Evolutionary conservation across 1,140 invertebrate genomes (phyloP), one percentile per base, ranked within the genome.

Genomic region (Drosophila nigrodunni): DNA sequence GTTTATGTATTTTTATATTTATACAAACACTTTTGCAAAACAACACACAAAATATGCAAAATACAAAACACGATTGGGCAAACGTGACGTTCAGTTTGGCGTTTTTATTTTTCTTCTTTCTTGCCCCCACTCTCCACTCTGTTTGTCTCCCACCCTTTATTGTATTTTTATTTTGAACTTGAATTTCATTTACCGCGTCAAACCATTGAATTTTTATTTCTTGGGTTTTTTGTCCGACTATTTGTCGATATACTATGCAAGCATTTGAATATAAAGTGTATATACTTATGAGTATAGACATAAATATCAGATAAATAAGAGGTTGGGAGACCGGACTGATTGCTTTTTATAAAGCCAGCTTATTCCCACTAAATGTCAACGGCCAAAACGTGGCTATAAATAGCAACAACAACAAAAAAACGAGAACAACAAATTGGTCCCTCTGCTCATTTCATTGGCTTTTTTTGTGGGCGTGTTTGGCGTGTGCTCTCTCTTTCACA

Each of bases 371-470:
- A 88, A 87, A 87, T 87, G 83, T 88, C 82, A 87, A 79, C 76
- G 82, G 79, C 79, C 79, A 87, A 88, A 82, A 77, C 65, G 62
- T 72, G 75, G 75, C 82, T 86, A 86, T 76, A 82, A 87, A 86
- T 87, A 86, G 67, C 69, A 69, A 66, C 49, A 81, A 62, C 52
- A 55, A 37, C 34, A 60, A 39, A 39, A 15, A 64, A 54, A 74
- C 18, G 18, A 37, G 34, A 60, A 39, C 41, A 66, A 39, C 34
- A 64, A 54, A 74, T 52, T 62, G 49, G 74, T 37, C 54, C 46
- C 54, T 30, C 64, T 46, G 41, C 49, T 58, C 57, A 61, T 75
- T 71, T 60, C 57, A 70, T 59, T 71, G 57, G 61, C 50, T 61
- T 50, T 46, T 46, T 57, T 30, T 57, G 43, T 50, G 44, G 60